Evolutionary conservation across 2,888 invertebrate species (phyloP).

Genomic region (Drosophila austrosaltans): DNA sequence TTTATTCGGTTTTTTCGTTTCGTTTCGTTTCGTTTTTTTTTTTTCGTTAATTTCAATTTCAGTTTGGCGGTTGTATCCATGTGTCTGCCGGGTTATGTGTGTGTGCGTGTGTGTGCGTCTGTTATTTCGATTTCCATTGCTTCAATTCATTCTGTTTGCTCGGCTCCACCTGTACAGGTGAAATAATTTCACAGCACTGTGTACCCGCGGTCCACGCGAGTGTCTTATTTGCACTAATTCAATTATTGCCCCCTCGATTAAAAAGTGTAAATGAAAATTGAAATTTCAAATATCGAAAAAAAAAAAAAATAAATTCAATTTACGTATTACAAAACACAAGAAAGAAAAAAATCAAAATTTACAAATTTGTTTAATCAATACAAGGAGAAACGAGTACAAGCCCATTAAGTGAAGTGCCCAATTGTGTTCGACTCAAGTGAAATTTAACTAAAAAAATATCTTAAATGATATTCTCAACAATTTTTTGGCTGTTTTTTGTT

Average conservation of each 20-base stretch:
- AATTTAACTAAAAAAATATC: constrained; percentile 23
- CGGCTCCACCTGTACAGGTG: constrained; percentile 83
- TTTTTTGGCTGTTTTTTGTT: background rate
- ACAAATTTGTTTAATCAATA: constrained; percentile 42
- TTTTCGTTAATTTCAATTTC: constrained; percentile 59
- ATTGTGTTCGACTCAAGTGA: constrained; percentile 49
- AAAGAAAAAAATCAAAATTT: constrained; percentile 14
- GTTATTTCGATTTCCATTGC: constrained; percentile 51
- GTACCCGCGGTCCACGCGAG: constrained; percentile 55
- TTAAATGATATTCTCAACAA: constrained; percentile 2
- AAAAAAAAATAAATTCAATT: background rate
- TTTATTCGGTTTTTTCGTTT: constrained; percentile 19
- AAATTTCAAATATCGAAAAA: constrained; percentile 6
- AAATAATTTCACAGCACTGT: constrained; percentile 54
- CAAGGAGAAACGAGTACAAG: constrained; percentile 11
- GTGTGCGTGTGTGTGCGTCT: constrained; percentile 27
- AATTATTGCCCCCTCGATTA: constrained; percentile 25
- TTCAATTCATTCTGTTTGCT: constrained; percentile 82
- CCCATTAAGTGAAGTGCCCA: constrained; percentile 48
- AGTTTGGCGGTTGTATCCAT: constrained; percentile 17
- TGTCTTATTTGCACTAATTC: constrained; percentile 53
- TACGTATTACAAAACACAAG: background rate
- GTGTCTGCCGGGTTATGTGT: constrained; percentile 12
- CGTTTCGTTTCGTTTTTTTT: constrained; percentile 13
- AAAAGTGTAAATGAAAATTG: background rate